Evolutionary conservation across 2,113 vertebrate species (phyloP), one percentile per base, ranked within the genome.

Genomic region (Cariama cristata): DNA sequence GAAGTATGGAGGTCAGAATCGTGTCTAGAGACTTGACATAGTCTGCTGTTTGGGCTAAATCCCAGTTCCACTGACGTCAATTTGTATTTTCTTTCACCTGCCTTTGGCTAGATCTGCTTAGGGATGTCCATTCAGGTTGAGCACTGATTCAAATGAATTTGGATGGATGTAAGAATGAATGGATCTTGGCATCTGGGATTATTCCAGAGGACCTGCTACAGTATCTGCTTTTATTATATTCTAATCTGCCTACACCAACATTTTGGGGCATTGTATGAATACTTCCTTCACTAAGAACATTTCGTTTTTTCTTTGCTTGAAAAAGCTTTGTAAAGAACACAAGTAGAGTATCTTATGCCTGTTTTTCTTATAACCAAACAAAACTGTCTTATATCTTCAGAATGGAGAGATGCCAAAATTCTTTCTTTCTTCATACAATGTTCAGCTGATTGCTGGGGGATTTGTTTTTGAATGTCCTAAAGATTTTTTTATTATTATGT

Each of bases 351-450:
- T 80, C 59, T 86, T 60, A 73, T 23, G 13, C 22, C 16, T 91
- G 22, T 87, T 88, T 93, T 96, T 87, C 72, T 90, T 76, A 52
- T 10, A 82, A 67, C 7, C 1, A 53, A 86, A 59, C 30, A 59
- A 71, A 89, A 89, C 26, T 60, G 56, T 63, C 40, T 90, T 76
- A 63, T 8, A 21, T 45, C 38, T 85, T 93, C 55, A 76, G 66
- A 77, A 80, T 86, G 66, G 66, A 96, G 22, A 94, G 62, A 90
- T 69, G 66, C 38, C 91, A 88, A 76, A 79, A 91, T 93, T 95
- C 45, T 50, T 79, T 94, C 60, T 75, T 96, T 60, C 89, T 89
- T 90, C 60, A 69, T 18, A 55, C 35, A 71, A 17, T 52, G 26
- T 56, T 95, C 62, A 87, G 58, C 58, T 90, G 58, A 86, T 64